Percentiles rank a stretch among this genome's conserved stretches.
Conservation (phyloP, 2,113 vertebrate genomes). For the Glaucidium brasilianum region DNA sequence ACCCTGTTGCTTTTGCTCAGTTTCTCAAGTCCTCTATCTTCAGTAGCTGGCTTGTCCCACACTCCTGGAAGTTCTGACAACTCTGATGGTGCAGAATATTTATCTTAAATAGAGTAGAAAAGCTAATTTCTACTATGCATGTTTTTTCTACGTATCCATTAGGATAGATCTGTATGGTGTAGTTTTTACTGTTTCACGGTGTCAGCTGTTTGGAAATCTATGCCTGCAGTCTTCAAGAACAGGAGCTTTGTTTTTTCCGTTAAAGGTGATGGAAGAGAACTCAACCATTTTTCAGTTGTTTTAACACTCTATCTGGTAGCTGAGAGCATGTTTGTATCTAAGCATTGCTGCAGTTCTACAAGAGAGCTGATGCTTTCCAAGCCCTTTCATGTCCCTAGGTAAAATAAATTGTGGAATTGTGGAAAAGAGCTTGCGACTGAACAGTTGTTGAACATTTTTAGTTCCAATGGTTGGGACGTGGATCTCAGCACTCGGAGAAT, state of each 20-base stretch:
- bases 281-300: not conserved
- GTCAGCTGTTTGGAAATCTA: not conserved
- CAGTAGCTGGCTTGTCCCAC: not conserved
- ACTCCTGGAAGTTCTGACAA: not conserved
- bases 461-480: not conserved
- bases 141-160: not conserved
- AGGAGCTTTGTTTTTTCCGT: not conserved
- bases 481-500: not conserved
- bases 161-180: not conserved
- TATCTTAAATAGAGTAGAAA: not conserved
- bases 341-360: not conserved
- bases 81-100: not conserved
- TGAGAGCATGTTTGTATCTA: not conserved
- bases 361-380: not conserved
- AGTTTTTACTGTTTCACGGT: not conserved
- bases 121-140: not conserved
- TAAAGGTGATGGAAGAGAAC: not conserved
- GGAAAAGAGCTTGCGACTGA: not conserved
- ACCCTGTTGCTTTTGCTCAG: not conserved
- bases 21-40: not conserved
- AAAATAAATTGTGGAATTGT: not conserved
- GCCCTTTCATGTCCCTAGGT: not conserved
- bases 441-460: not conserved
- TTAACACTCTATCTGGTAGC: not conserved
- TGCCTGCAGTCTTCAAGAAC: not conserved